Conservation (phyloP, 2,113 vertebrate species). For the mouse (Mus musculus) region GRCm39 chrX:6440501-6441000, state of each 20-base stretch:
- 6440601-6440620: background rate
- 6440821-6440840: background rate
- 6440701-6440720: background rate
- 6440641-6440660: background rate
- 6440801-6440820: background rate
- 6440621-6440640: background rate
- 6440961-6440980: background rate
- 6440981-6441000: background rate
- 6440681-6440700: background rate
- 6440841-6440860: background rate
- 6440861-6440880: background rate
- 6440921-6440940: background rate
- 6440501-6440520: background rate
- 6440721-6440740: background rate
- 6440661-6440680: background rate
- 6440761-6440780: background rate
- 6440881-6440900: background rate
- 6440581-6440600: background rate
- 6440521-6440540: background rate
- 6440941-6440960: background rate
- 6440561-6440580: background rate
- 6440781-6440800: background rate
- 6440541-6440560: background rate
- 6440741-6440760: background rate
- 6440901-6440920: background rate